phyloP scores from a whole-genome alignment of 2,888 invertebrate genomes.

The Mesorhabditis belari region DNA sequence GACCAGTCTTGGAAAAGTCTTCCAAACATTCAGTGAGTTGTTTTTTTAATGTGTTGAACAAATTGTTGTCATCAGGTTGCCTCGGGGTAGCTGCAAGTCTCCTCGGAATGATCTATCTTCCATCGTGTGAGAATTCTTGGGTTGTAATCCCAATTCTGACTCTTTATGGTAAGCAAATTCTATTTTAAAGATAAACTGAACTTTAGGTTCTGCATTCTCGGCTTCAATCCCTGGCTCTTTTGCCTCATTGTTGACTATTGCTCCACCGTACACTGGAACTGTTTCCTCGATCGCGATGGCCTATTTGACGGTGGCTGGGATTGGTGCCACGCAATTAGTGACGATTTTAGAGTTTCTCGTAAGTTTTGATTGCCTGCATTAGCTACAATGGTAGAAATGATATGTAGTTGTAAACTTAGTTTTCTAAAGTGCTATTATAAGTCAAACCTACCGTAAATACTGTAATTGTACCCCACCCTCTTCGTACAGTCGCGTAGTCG shows the following conservation, averaged over 20 bases:
- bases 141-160: background rate
- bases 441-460: too few relatives aligned
- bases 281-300: background rate
- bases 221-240: background rate
- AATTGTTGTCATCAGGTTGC: background rate
- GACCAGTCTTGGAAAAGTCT: background rate
- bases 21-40: background rate
- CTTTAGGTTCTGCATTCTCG: background rate
- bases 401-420: too few relatives aligned
- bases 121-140: background rate
- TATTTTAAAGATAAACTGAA: background rate
- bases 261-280: background rate
- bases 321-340: background rate
- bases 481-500: too few relatives aligned
- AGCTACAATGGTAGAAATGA: too few relatives aligned
- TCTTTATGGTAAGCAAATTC: background rate
- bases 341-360: background rate
- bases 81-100: background rate
- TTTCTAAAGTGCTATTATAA: too few relatives aligned
- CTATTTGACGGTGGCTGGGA: background rate
- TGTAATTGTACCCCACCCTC: too few relatives aligned
- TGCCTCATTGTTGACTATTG: background rate
- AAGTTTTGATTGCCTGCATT: too few relatives aligned
- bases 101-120: background rate
- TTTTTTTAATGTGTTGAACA: background rate